phyloP scores from a whole-genome alignment of 2,888 invertebrate genomes.

The Amblyjoppa proteus region DNA sequence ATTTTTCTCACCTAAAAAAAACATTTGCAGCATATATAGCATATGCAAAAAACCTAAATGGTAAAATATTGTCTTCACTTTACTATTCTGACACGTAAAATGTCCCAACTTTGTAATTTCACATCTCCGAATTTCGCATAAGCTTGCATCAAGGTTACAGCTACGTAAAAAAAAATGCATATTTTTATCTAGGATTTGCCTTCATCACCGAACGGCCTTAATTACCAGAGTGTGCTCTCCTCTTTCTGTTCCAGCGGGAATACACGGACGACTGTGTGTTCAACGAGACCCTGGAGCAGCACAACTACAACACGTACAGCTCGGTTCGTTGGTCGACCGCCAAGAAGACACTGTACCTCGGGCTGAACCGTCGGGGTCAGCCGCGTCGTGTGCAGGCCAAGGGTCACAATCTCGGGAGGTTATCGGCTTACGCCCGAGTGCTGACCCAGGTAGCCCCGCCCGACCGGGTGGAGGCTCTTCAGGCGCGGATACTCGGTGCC shows the following conservation, averaged over 20 bases:
- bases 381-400: constrained; percentile 91
- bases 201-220: neutral
- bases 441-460: constrained; percentile 87
- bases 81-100: too few relatives aligned
- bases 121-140: neutral
- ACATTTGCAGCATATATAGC: too few relatives aligned
- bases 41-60: too few relatives aligned
- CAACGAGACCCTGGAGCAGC: constrained; percentile 94
- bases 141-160: too few relatives aligned
- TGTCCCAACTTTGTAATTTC: too few relatives aligned
- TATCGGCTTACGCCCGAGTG: constrained; percentile 91
- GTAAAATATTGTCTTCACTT: too few relatives aligned
- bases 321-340: constrained; percentile 90
- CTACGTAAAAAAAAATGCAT: too few relatives aligned
- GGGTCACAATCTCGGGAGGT: constrained; percentile 89
- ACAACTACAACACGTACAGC: constrained; percentile 95
- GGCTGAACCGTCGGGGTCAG: constrained; percentile 90
- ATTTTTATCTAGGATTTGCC: neutral
- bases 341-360: constrained; percentile 90
- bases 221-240: constrained; percentile 35
- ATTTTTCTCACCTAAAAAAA: too few relatives aligned
- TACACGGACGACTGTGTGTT: constrained; percentile 93
- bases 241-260: constrained; percentile 91
- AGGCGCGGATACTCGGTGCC: constrained; percentile 82
- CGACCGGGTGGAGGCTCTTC: constrained; percentile 86